These are phyloP conservation scores for Standfussiana lucernea DNA, from an alignment of 2,888 invertebrate species.

Conservation along the genomic window DNA sequence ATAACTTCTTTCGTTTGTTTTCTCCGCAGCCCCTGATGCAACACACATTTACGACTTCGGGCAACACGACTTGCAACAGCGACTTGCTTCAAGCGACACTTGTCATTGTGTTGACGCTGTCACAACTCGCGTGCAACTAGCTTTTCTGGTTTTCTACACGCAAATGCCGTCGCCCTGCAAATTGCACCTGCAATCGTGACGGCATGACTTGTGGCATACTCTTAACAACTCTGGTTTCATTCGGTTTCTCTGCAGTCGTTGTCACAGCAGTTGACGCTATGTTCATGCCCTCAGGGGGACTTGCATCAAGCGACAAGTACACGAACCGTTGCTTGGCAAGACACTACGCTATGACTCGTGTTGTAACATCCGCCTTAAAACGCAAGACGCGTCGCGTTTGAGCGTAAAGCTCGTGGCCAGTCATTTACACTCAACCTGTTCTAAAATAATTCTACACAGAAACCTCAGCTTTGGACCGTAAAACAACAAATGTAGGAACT, in stretches of 20 bases:
- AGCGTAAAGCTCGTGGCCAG: neutral
- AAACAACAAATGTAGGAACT: conserved; percentile 60
- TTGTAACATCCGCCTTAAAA: accelerated
- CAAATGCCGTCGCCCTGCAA: no score
- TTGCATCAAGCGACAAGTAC: neutral
- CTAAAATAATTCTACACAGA: conserved; percentile 41
- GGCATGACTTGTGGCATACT: neutral
- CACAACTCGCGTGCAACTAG: no score
- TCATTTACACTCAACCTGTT: conserved; percentile 35
- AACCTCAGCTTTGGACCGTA: conserved; percentile 48
- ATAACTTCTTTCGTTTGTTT: no score
- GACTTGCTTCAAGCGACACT: no score
- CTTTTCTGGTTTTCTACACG: no score
- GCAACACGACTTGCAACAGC: no score
- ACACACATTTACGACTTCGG: no score
- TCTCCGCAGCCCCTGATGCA: no score
- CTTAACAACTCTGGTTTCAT: neutral
- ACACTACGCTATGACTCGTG: neutral
- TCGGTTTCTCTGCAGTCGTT: neutral
- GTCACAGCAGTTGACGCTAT: no score
- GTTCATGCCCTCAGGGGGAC: neutral
- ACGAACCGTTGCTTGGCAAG: neutral
- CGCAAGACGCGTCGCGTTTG: neutral
- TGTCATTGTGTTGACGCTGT: no score
- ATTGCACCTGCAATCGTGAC: no score